Evolutionary conservation across 2,888 invertebrate genomes (phyloP), one percentile per base, ranked within the genome.

Genomic region (Deilephila elpenor): DNA sequence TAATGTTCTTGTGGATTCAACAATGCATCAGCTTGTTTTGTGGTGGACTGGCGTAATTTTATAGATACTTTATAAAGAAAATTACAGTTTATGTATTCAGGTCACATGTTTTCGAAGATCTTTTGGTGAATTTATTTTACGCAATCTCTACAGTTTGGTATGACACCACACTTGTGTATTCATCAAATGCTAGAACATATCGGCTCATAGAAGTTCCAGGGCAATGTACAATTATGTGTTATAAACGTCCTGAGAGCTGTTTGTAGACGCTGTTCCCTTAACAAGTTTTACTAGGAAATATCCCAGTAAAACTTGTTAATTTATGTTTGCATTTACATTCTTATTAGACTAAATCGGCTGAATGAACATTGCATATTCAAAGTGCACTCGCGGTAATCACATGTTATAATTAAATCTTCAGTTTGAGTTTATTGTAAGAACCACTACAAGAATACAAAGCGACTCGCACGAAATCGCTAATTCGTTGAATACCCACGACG

Each of bases 291-390:
- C 67, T 67, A 44, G 51, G 44, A 51, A 67, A 51, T 67, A 67
- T 51, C 51, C 51, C 29, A 51, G 51, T 51, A 67, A 67, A 67
- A 67, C 67, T 67, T 67, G 67, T 67, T 44, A 64, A 64, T 64
- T 64, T 67, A 51, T 67, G 67, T 67, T 51, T 25, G n/a, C 44
- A 67, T 67, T 67, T 67, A 51, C 67, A 64, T 64, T 25, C 67
- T 67, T 67, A 67, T 51, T 44, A 67, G 25, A 67, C 51, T 67
- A 67, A 67, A 67, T 67, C 67, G 51, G 51, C 19, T 67, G 51
- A 67, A 67, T 64, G 44, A 67, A 51, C 25, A 25, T 62, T 62
- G 34, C 61, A 62, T 62, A 62, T 62, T 62, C 61, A 62, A 62
- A 62, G 5, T 34, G 51, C 44, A 29, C 17, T 60, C 60, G 25